A percentile compares a stretch with the other conserved stretches of the same genome.
Evolutionary conservation across 2,113 vertebrate species (phyloP).

Genomic region (Tenrec ecaudatus): DNA sequence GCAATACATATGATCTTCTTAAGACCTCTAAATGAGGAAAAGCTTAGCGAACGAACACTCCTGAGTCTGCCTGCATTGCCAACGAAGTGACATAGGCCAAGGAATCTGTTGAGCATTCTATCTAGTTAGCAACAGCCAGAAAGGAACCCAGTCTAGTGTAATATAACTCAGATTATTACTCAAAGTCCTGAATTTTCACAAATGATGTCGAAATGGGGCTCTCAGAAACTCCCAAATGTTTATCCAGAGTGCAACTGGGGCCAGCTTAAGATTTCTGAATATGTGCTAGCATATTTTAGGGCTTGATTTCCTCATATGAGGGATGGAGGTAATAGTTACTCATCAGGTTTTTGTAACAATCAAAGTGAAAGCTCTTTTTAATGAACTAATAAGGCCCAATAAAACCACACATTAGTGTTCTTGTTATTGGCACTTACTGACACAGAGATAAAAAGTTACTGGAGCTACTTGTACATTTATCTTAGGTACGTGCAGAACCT

Average conservation of each 20-base stretch:
- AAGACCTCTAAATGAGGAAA: constrained; percentile 7
- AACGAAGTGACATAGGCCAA: not conserved
- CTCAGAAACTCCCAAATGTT: constrained; percentile 23
- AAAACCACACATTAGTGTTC: not conserved
- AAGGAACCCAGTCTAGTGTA: not conserved
- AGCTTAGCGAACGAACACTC: not conserved
- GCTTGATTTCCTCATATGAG: not conserved
- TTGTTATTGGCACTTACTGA: not conserved
- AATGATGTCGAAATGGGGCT: constrained; percentile 30
- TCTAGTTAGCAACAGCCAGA: constrained; percentile 52
- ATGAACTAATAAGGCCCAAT: constrained; percentile 39
- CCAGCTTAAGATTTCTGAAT: not conserved
- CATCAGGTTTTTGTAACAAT: constrained; percentile 14
- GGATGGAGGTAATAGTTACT: not conserved
- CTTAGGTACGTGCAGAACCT: not conserved
- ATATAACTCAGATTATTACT: constrained; percentile 41
- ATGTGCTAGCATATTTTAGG: constrained; percentile 1
- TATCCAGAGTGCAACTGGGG: not conserved
- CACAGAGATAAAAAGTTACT: constrained; percentile 25
- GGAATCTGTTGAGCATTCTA: not conserved
- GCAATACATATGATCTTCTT: not conserved
- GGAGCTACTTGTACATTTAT: not conserved
- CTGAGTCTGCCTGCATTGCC: not conserved
- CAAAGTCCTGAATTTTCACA: constrained; percentile 37
- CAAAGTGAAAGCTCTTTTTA: not conserved